phyloP scores from a whole-genome alignment of 2,888 invertebrate species.

The Stegana nigrithorax region DNA sequence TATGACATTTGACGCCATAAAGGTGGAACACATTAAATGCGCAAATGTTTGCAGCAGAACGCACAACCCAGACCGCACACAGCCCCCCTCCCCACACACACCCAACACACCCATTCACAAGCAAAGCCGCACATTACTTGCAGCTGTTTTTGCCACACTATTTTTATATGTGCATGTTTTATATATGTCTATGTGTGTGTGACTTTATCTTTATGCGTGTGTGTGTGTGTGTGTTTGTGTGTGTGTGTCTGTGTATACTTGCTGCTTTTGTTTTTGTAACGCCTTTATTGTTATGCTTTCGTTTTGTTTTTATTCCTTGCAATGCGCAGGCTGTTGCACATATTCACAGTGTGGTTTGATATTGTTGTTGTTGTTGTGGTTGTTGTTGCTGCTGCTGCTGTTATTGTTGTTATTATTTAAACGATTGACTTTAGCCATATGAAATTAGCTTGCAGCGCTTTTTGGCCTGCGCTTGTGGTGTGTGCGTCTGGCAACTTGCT shows the following conservation, averaged over 20 bases:
- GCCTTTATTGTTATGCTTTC: conserved; percentile 8
- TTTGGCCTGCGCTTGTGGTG: too few relatives aligned
- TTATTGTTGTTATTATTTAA: conserved; percentile 52
- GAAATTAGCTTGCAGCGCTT: background rate
- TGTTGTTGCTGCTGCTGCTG: background rate
- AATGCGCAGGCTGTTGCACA: too few relatives aligned
- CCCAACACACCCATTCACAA: too few relatives aligned
- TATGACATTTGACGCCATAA: conserved; percentile 10
- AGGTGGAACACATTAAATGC: conserved; percentile 12
- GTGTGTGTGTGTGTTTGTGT: background rate
- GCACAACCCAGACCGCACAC: too few relatives aligned
- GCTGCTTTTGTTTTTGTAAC: conserved; percentile 3
- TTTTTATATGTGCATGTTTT: conserved; percentile 47
- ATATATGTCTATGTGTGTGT: too few relatives aligned
- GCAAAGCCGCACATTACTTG: conserved; percentile 45
- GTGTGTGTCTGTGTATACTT: background rate
- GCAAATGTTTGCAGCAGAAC: too few relatives aligned
- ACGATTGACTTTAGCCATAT: conserved; percentile 52
- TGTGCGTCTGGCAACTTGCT: too few relatives aligned
- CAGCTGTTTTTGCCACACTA: conserved; percentile 57
- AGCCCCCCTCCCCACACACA: too few relatives aligned
- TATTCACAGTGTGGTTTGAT: too few relatives aligned
- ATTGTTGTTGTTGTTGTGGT: conserved; percentile 6
- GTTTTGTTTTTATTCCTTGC: background rate
- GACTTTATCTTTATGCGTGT: conserved; percentile 5